Conservation (phyloP, 2,888 invertebrate species). For the Eupithecia dodoneata region DNA sequence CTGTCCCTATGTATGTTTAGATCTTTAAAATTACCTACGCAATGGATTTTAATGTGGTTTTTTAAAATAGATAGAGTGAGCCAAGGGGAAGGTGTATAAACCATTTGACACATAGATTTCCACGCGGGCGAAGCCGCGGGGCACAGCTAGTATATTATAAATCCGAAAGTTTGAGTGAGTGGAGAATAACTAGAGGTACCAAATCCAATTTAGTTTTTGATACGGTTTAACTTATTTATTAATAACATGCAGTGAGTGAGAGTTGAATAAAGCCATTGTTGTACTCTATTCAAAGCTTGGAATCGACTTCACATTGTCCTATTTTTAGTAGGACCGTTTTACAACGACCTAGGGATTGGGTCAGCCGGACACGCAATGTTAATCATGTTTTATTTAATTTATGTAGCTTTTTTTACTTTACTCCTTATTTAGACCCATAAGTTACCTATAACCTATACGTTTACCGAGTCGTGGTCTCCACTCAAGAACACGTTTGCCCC, state of each 20-base stretch:
- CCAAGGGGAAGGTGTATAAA: too few species aligned
- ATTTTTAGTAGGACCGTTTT: neutral
- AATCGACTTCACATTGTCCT: constrained; percentile 19
- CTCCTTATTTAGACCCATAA: too few species aligned
- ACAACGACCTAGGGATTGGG: constrained; percentile 4
- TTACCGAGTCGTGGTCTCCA: too few species aligned
- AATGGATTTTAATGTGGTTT: too few species aligned
- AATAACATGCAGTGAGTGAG: neutral
- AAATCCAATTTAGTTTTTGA: neutral
- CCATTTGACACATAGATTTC: too few species aligned
- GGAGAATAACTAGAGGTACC: neutral
- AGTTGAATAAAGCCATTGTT: constrained; percentile 22
- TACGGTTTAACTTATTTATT: neutral
- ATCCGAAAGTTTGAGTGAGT: neutral
- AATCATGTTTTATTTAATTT: neutral
- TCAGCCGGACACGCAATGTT: neutral
- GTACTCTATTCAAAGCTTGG: constrained; percentile 15
- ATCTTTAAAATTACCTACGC: too few species aligned
- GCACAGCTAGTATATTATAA: too few species aligned
- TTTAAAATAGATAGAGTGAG: too few species aligned
- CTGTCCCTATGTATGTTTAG: too few species aligned
- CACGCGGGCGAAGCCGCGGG: too few species aligned
- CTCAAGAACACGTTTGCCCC: too few species aligned
- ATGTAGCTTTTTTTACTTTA: neutral
- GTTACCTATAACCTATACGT: too few species aligned